Evolutionary conservation across 1,140 invertebrate genomes (phyloP).

Genomic region (Papilio polyxenes): DNA sequence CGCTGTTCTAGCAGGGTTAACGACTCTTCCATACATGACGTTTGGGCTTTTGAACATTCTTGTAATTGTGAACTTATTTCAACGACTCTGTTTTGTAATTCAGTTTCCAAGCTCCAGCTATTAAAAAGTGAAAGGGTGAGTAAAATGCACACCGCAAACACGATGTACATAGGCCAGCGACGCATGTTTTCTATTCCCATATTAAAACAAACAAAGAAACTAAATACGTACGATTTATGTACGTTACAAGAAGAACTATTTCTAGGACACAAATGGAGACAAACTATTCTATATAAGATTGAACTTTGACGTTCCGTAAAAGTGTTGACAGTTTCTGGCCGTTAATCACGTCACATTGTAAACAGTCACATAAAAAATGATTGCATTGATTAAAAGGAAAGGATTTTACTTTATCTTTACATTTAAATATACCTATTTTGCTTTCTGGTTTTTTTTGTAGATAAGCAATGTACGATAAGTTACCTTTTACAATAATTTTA

Average conservation of each 20-base stretch:
- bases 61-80: slow-evolving; percentile 70
- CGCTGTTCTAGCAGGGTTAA: slow-evolving; percentile 66
- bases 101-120: slow-evolving; percentile 72
- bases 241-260: slow-evolving; percentile 7
- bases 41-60: slow-evolving; percentile 71
- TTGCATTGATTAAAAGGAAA: not conserved
- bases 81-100: slow-evolving; percentile 66
- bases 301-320: not conserved
- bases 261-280: not conserved
- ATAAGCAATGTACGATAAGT: not conserved
- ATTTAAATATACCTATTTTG: not conserved
- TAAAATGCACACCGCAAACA: slow-evolving; percentile 71
- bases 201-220: slow-evolving; percentile 50
- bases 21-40: slow-evolving; percentile 70
- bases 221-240: slow-evolving; percentile 2
- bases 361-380: not conserved
- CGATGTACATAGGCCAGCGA: slow-evolving; percentile 76
- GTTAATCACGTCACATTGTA: not conserved
- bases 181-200: slow-evolving; percentile 79
- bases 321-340: slow-evolving; percentile 1
- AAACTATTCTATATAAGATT: not conserved
- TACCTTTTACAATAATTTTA: not conserved
- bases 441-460: not conserved
- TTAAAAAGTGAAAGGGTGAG: slow-evolving; percentile 75
- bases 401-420: not conserved